Conservation (phyloP, 2,113 vertebrate species). For the Antigone vipio region DNA sequence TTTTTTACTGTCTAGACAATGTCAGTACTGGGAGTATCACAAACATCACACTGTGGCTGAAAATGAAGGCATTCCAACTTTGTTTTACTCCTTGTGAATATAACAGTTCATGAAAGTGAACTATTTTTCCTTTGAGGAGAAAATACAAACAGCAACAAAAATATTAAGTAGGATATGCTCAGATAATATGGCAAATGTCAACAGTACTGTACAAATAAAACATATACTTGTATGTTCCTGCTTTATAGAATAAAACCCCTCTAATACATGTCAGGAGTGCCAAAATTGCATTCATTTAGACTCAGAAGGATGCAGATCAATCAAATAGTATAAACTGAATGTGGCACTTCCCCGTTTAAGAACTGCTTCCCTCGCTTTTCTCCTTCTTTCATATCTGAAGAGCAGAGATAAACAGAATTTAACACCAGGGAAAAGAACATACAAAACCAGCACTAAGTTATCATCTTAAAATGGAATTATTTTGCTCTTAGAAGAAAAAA, state of each 20-base stretch:
- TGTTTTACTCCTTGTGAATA: neutral
- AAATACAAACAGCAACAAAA: neutral
- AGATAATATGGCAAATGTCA: neutral
- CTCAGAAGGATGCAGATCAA: neutral
- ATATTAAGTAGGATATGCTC: neutral
- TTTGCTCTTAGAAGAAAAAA: neutral
- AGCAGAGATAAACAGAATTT: neutral
- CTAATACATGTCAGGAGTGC: neutral
- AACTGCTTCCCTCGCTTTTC: neutral
- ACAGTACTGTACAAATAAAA: neutral
- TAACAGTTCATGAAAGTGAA: neutral
- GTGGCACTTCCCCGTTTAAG: neutral
- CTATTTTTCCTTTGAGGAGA: neutral
- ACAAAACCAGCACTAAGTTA: neutral
- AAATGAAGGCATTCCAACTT: neutral
- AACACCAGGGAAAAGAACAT: neutral
- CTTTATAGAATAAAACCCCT: neutral
- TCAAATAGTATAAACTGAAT: neutral
- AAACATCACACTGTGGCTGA: neutral
- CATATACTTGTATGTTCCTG: neutral
- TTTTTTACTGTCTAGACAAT: neutral
- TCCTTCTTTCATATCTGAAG: neutral
- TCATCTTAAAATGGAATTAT: neutral
- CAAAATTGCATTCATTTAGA: neutral
- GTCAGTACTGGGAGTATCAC: neutral